phyloP scores from a whole-genome alignment of 1,140 invertebrate species.

The Drosophila parabipectinata region DNA sequence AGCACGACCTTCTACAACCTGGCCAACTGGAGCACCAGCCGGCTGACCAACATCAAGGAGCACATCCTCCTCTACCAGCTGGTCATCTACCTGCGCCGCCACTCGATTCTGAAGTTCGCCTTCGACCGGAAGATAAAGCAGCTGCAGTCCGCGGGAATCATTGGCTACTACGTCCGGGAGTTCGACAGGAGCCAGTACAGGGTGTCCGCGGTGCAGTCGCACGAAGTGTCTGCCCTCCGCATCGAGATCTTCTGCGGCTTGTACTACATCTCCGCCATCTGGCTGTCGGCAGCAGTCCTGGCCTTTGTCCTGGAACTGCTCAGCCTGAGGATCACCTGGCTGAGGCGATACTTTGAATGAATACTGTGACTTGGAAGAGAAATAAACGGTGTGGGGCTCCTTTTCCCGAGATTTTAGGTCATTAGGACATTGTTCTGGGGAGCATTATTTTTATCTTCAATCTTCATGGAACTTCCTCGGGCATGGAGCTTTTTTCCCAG shows the following conservation, averaged over 20 bases:
- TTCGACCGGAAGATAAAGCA: conserved; percentile 70
- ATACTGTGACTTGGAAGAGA: background rate
- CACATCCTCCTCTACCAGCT: conserved; percentile 63
- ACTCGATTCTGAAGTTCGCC: conserved; percentile 58
- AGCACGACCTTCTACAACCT: conserved; percentile 50
- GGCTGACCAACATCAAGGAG: conserved; percentile 47
- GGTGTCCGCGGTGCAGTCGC: background rate
- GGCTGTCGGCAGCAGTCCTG: conserved; percentile 13
- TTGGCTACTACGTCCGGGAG: conserved; percentile 35
- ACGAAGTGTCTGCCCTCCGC: conserved; percentile 19
- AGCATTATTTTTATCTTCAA: background rate
- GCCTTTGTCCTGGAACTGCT: conserved; percentile 53
- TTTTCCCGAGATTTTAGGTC: too few relatives aligned
- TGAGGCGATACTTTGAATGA: conserved; percentile 31
- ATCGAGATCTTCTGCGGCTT: conserved; percentile 49
- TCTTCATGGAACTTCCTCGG: conserved; percentile 14
- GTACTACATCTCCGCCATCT: conserved; percentile 27
- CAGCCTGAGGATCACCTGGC: conserved; percentile 37
- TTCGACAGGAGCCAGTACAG: conserved; percentile 29
- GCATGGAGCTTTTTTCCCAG: conserved; percentile 24
- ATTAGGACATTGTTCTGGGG: background rate
- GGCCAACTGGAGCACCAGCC: conserved; percentile 42
- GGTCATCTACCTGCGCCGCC: conserved; percentile 55
- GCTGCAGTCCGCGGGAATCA: conserved; percentile 55
- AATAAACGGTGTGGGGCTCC: too few relatives aligned